phyloP scores from a whole-genome alignment of 2,888 invertebrate genomes.

The Hirtodrosophila confusa region DNA sequence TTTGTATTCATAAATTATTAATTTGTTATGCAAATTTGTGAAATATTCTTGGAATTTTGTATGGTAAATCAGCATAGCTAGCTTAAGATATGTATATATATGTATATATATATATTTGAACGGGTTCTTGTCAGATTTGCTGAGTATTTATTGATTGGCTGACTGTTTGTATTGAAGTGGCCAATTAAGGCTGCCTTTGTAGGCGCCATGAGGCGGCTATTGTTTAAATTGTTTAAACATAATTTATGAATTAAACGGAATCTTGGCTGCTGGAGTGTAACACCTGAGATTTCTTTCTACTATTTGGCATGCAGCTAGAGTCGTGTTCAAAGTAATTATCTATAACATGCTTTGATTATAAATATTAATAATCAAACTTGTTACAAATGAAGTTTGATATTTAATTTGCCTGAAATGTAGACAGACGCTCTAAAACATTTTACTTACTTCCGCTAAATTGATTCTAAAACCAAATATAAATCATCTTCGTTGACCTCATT shows the following conservation, averaged over 20 bases:
- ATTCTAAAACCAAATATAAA: slow-evolving; percentile 2
- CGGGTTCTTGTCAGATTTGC: not conserved
- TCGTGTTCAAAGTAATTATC: slow-evolving; percentile 35
- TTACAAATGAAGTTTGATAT: too few species aligned
- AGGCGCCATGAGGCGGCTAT: not conserved
- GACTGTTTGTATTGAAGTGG: slow-evolving; percentile 4
- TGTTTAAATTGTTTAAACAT: slow-evolving; percentile 17
- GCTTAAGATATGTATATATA: too few species aligned
- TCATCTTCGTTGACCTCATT: slow-evolving; percentile 2
- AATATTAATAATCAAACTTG: slow-evolving; percentile 32
- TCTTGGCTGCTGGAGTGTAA: slow-evolving; percentile 3
- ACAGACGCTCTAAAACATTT: too few species aligned
- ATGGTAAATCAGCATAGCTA: slow-evolving; percentile 1
- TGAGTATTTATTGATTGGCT: not conserved
- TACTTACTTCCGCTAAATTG: not conserved
- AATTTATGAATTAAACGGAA: slow-evolving; percentile 17
- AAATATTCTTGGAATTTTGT: slow-evolving; percentile 1
- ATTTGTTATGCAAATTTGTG: slow-evolving; percentile 3
- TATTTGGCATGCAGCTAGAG: slow-evolving; percentile 2
- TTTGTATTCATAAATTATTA: not conserved
- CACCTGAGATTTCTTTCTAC: slow-evolving; percentile 7
- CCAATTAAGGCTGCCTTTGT: slow-evolving; percentile 14
- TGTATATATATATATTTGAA: not conserved
- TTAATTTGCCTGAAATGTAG: too few species aligned
- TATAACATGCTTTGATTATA: slow-evolving; percentile 36